Percentiles rank a stretch among this genome's conserved stretches.
phyloP scores from a whole-genome alignment of 2,113 vertebrate species.

The Corythornis vintsioides region DNA sequence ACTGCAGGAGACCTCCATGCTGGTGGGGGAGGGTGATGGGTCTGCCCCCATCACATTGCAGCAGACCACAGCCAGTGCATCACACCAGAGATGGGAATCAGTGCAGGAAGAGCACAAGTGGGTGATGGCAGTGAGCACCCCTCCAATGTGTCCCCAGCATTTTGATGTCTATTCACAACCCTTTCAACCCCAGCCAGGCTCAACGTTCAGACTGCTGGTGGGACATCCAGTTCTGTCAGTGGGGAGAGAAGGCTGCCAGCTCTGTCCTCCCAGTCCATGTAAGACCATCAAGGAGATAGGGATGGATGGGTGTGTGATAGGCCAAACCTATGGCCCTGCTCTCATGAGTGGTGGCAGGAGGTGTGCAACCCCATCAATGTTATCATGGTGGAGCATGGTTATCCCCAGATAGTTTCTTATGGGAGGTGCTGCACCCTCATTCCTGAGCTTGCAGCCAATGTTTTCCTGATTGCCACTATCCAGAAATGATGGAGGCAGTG shows the following conservation, averaged over 20 bases:
- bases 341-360: background rate
- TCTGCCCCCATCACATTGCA: fast-evolving
- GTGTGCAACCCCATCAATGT: fast-evolving
- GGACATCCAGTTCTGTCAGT: background rate
- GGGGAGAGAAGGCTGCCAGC: background rate
- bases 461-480: background rate
- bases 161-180: background rate
- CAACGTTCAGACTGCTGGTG: background rate
- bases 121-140: background rate
- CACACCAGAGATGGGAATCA: background rate
- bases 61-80: background rate
- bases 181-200: background rate
- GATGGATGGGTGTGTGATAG: background rate
- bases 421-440: fast-evolving
- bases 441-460: background rate
- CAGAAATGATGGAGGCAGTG: background rate
- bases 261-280: background rate
- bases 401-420: background rate
- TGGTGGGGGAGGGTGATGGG: fast-evolving
- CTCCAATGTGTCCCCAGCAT: fast-evolving
- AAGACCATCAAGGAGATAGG: background rate
- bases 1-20: background rate
- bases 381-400: background rate
- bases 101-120: fast-evolving
- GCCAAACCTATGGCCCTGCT: too few relatives aligned